These are phyloP conservation scores for Nomada ferruginata DNA, from an alignment of 2,888 invertebrate species.

Conservation along the genomic window DNA sequence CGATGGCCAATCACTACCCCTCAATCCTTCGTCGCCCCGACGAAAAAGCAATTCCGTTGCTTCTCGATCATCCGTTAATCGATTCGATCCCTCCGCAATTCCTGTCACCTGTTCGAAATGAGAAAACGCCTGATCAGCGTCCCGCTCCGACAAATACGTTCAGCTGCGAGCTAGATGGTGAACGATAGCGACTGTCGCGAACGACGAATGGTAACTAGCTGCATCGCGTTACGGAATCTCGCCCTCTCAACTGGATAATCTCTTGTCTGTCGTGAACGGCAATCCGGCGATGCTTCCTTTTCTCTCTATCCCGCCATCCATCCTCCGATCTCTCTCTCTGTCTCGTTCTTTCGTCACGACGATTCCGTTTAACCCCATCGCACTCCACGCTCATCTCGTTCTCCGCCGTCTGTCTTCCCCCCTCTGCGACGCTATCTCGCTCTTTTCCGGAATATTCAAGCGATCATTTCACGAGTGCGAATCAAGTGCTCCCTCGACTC, in stretches of 20 bases:
- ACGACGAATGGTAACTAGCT: slow-evolving; percentile 45
- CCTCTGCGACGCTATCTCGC: slow-evolving; percentile 25
- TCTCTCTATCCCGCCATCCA: slow-evolving; percentile 38
- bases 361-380: slow-evolving; percentile 22
- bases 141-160: neutral
- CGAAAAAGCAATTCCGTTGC: neutral
- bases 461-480: slow-evolving; percentile 37
- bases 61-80: neutral
- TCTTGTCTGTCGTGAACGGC: slow-evolving; percentile 61
- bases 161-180: neutral
- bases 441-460: slow-evolving; percentile 48
- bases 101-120: slow-evolving; percentile 30
- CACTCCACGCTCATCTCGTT: slow-evolving; percentile 18
- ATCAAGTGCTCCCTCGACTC: slow-evolving; percentile 42
- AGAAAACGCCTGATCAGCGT: slow-evolving; percentile 4
- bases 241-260: slow-evolving; percentile 62
- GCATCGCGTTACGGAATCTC: slow-evolving; percentile 45
- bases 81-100: neutral
- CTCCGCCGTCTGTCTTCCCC: slow-evolving; percentile 8
- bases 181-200: slow-evolving; percentile 19
- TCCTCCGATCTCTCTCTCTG: neutral
- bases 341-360: slow-evolving; percentile 13
- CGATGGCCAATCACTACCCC: neutral
- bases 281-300: slow-evolving; percentile 54
- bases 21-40: slow-evolving; percentile 1